phyloP scores from a whole-genome alignment of 1,140 invertebrate species.

The Ephestia elutella region DNA sequence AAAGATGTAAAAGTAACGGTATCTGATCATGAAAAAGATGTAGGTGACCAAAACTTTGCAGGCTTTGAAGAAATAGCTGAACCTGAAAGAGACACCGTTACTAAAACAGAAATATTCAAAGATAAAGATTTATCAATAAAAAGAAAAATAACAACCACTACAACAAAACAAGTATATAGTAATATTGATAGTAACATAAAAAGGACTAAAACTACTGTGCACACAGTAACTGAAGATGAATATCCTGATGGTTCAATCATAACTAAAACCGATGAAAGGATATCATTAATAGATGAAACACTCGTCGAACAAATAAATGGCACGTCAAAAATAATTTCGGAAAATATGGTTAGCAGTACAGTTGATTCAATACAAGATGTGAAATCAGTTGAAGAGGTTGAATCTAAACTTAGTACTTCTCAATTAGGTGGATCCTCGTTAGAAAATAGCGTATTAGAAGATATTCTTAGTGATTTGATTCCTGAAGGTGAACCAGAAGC shows the following conservation, averaged over 20 bases:
- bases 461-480: constrained; percentile 31
- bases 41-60: constrained; percentile 40
- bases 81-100: constrained; percentile 42
- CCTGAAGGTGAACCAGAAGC: constrained; percentile 39
- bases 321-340: neutral
- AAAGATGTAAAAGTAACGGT: constrained; percentile 65
- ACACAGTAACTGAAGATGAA: constrained; percentile 61
- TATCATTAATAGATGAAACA: constrained; percentile 57
- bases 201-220: constrained; percentile 55
- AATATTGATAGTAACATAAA: constrained; percentile 36
- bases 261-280: constrained; percentile 65
- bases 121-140: constrained; percentile 46
- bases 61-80: constrained; percentile 42
- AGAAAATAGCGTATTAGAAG: constrained; percentile 21
- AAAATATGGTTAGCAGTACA: neutral
- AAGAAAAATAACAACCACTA: constrained; percentile 53
- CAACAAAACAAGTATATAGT: constrained; percentile 42
- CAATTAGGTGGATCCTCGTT: neutral
- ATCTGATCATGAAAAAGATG: constrained; percentile 42
- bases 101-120: constrained; percentile 37
- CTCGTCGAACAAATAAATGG: neutral
- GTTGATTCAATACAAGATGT: constrained; percentile 8
- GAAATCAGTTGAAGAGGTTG: constrained; percentile 5
- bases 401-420: neutral
- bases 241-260: constrained; percentile 66